phyloP scores from a whole-genome alignment of 2,797 vertebrate genomes.

The Odontamblyopus lacepedii region DNA sequence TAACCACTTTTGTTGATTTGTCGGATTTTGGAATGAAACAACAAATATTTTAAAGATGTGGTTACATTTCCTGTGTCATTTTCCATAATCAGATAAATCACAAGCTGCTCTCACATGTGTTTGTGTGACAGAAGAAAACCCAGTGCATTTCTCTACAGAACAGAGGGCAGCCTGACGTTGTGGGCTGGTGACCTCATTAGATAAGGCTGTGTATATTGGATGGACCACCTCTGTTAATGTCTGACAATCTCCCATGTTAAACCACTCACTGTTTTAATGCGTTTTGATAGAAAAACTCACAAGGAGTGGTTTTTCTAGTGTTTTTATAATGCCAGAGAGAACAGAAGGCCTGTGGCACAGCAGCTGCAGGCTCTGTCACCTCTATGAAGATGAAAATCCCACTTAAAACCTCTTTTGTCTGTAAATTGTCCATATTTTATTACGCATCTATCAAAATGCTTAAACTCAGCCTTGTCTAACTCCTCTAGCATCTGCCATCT shows the following conservation, averaged over 20 bases:
- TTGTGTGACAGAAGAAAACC: slow-evolving; percentile 26
- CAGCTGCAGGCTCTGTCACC: background rate
- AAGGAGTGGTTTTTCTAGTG: background rate
- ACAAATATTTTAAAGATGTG: slow-evolving; percentile 5
- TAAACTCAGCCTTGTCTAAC: background rate
- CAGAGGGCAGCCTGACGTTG: slow-evolving; percentile 18
- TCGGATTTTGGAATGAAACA: background rate
- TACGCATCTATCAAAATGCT: background rate
- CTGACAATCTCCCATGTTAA: slow-evolving; percentile 34
- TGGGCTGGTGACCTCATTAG: slow-evolving; percentile 50
- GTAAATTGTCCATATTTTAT: background rate
- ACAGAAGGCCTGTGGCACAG: slow-evolving; percentile 6
- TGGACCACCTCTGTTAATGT: slow-evolving; percentile 32
- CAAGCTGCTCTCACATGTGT: slow-evolving; percentile 17
- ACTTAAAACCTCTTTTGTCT: background rate
- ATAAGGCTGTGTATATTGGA: slow-evolving; percentile 34
- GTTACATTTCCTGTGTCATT: slow-evolving; percentile 10
- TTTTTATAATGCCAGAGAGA: slow-evolving; percentile 1
- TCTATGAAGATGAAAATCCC: slow-evolving; percentile 15
- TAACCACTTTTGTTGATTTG: background rate
- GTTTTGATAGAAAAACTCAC: slow-evolving; percentile 15
- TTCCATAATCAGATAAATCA: slow-evolving; percentile 18
- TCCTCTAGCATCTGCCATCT: slow-evolving; percentile 50
- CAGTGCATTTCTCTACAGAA: slow-evolving; percentile 33
- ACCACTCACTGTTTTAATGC: slow-evolving; percentile 19